These are phyloP conservation scores for Cerastis leucographa DNA, from an alignment of 2,888 invertebrate genomes.

Conservation along the genomic window DNA sequence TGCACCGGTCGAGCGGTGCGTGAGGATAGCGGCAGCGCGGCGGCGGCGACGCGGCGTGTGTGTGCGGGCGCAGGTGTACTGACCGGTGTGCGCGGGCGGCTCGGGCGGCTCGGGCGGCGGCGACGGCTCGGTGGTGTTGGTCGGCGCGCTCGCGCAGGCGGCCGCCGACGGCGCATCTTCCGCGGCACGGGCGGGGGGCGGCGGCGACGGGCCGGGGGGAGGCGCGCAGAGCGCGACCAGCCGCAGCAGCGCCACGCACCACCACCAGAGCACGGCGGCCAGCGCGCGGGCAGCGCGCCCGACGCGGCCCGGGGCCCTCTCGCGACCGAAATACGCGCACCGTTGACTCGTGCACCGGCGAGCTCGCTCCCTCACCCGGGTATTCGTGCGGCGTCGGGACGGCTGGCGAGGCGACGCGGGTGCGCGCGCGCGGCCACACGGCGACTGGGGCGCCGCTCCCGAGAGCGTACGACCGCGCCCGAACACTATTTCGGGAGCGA, in stretches of 20 bases:
- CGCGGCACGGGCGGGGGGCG: conserved; percentile 86
- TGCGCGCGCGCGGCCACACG: conserved; percentile 90
- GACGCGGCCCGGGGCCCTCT: conserved; percentile 88
- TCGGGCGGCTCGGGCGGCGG: conserved; percentile 78
- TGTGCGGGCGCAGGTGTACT: conserved; percentile 73
- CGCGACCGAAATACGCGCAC: conserved; percentile 89
- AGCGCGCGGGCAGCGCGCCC: conserved; percentile 89
- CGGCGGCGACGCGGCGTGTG: conserved; percentile 29
- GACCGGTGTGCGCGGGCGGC: conserved; percentile 83
- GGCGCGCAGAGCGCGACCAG: conserved; percentile 89
- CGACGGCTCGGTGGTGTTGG: conserved; percentile 83
- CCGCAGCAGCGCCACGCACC: conserved; percentile 90
- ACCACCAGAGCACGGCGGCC: conserved; percentile 90
- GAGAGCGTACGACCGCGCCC: conserved; percentile 88
- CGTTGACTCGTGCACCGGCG: conserved; percentile 82
- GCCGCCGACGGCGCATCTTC: conserved; percentile 86
- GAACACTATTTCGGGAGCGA: conserved; percentile 91
- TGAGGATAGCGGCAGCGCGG: no score
- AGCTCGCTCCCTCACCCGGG: conserved; percentile 82
- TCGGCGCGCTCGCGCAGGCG: conserved; percentile 86
- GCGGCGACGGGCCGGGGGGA: conserved; percentile 87
- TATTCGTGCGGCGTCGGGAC: conserved; percentile 81
- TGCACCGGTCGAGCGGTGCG: conserved; percentile 16
- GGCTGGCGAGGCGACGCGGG: conserved; percentile 87
- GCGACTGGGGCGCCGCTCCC: conserved; percentile 89